Percentiles rank a stretch among this genome's conserved stretches.
These are phyloP conservation scores for Pangasius krempfi DNA, from an alignment of 2,797 vertebrate species.

Conservation along the genomic window DNA sequence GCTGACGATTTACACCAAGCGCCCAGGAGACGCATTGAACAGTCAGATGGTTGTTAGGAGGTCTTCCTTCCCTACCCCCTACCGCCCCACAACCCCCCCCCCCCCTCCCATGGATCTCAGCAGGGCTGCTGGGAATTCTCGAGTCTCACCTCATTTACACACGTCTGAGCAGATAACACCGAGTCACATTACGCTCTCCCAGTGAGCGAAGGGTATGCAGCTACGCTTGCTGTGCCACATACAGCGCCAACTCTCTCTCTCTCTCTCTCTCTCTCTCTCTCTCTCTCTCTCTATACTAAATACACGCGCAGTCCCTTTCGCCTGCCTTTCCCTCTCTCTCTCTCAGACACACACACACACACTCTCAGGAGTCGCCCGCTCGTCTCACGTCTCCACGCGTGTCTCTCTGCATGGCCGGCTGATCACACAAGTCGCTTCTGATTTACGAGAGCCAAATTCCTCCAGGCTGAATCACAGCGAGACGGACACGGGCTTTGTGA, in stretches of 20 bases:
- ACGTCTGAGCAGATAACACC: slow-evolving; percentile 23
- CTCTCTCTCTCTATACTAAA: not conserved
- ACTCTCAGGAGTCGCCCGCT: slow-evolving; percentile 13
- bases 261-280: slow-evolving; percentile 3
- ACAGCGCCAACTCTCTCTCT: slow-evolving; percentile 16
- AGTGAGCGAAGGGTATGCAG: slow-evolving; percentile 33
- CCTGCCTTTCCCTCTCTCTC: not conserved
- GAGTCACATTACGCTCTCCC: slow-evolving; percentile 45
- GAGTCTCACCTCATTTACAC: slow-evolving; percentile 37
- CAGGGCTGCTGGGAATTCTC: slow-evolving; percentile 11
- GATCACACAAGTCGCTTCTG: slow-evolving; percentile 47
- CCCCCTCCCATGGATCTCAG: not conserved
- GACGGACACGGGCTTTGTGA: slow-evolving; percentile 30
- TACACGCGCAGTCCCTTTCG: not conserved
- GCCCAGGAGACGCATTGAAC: not conserved
- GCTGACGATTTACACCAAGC: not conserved
- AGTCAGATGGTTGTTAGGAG: not conserved
- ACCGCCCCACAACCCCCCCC: not conserved
- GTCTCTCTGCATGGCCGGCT: slow-evolving; percentile 8
- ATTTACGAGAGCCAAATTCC: slow-evolving; percentile 61
- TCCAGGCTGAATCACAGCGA: slow-evolving; percentile 54
- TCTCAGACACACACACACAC: not conserved
- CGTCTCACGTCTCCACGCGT: slow-evolving; percentile 1
- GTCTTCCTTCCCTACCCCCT: too few relatives aligned
- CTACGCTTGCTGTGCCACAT: slow-evolving; percentile 4